Conservation (phyloP, 2,888 invertebrate species). For the Drosophila imparisetae region DNA sequence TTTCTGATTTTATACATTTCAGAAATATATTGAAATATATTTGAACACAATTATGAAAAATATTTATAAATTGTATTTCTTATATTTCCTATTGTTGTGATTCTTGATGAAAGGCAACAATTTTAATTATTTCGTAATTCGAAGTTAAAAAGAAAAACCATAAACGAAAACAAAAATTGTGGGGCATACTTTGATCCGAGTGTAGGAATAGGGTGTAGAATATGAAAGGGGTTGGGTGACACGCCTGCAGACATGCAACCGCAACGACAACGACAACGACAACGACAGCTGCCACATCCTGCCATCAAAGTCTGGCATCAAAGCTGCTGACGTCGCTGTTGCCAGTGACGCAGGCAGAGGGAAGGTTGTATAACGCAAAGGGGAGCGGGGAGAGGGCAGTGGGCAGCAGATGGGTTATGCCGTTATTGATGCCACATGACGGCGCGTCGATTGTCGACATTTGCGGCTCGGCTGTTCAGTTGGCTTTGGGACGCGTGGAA, state of each 20-base stretch:
- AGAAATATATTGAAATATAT: neutral
- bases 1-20: neutral
- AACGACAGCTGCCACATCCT: conserved; percentile 55
- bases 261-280: conserved; percentile 17
- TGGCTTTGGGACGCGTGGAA: conserved; percentile 38
- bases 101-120: neutral
- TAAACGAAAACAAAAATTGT: neutral
- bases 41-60: neutral
- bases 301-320: conserved; percentile 58
- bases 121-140: neutral
- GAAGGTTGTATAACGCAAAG: conserved; percentile 7
- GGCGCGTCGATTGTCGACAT: conserved; percentile 18
- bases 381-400: conserved; percentile 9
- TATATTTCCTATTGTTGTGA: neutral
- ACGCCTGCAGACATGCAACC: conserved; percentile 45
- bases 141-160: neutral
- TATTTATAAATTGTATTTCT: neutral
- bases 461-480: conserved; percentile 47
- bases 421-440: conserved; percentile 37
- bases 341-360: conserved; percentile 42
- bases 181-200: neutral
- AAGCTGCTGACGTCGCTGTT: conserved; percentile 34
- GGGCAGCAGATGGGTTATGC: conserved; percentile 12
- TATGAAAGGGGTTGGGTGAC: conserved; percentile 1
- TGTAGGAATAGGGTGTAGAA: neutral